These are phyloP conservation scores for Caenorhabditis becei DNA, from an alignment of 2,888 invertebrate species.

Conservation along the genomic window DNA sequence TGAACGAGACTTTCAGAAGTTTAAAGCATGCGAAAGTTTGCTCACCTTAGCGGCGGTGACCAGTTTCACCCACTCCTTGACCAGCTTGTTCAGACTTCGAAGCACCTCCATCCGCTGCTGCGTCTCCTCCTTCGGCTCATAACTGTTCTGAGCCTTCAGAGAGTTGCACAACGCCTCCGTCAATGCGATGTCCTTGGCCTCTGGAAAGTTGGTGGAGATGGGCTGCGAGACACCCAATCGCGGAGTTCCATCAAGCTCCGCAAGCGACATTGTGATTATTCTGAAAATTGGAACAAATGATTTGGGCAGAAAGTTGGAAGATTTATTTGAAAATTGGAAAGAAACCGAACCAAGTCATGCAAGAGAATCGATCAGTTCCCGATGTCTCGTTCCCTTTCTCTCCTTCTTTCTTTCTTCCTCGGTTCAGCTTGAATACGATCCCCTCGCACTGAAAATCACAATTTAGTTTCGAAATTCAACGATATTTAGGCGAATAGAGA, in stretches of 20 bases:
- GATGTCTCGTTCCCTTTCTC: conserved; percentile 3
- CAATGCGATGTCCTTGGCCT: conserved; percentile 71
- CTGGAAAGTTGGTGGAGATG: conserved; percentile 73
- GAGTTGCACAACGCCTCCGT: conserved; percentile 64
- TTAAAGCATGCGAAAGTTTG: no score
- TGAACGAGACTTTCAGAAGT: conserved; percentile 7
- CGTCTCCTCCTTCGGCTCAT: conserved; percentile 79
- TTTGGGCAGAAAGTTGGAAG: neutral
- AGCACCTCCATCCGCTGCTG: conserved; percentile 82
- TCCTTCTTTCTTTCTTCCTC: conserved; percentile 1
- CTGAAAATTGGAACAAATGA: conserved; percentile 6
- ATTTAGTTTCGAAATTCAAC: no score
- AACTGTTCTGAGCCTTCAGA: conserved; percentile 72
- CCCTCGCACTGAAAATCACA: conserved; percentile 27
- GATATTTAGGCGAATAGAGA: no score
- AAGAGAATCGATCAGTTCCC: neutral
- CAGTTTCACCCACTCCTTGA: conserved; percentile 94
- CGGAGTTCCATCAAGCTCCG: conserved; percentile 57
- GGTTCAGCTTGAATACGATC: conserved; percentile 14
- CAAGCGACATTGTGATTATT: conserved; percentile 34
- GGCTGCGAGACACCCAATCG: conserved; percentile 78
- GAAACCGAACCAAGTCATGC: conserved; percentile 38
- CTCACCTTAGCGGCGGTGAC: conserved; percentile 87
- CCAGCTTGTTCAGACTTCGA: conserved; percentile 90
- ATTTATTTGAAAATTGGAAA: neutral